Evolutionary conservation across 1,140 invertebrate genomes (phyloP).

Genomic region (Lepidotrigona ventralis): DNA sequence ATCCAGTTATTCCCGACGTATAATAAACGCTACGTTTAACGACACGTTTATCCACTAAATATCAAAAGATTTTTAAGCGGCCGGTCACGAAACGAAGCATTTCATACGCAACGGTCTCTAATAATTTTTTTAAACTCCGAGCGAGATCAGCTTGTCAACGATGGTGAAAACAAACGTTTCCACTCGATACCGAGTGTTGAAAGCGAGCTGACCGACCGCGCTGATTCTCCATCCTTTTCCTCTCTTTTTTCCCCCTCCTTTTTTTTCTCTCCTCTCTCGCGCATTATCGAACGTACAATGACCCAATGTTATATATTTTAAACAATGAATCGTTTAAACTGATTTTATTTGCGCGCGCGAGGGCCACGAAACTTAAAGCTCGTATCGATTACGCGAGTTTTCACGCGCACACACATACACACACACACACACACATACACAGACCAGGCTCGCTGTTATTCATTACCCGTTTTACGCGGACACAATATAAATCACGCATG

Average conservation of each 20-base stretch:
- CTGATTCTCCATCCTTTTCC: too few relatives aligned
- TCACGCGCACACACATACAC: neutral
- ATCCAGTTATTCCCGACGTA: neutral
- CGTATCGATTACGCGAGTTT: conserved; percentile 37
- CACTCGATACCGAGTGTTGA: neutral
- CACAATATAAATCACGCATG: conserved; percentile 39
- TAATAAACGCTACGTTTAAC: neutral
- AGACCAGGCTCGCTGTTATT: neutral
- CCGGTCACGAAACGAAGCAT: neutral
- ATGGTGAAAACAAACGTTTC: neutral
- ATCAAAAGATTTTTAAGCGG: neutral
- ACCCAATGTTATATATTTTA: neutral
- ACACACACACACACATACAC: neutral
- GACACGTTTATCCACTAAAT: neutral
- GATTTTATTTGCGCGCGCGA: neutral
- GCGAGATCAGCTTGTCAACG: neutral
- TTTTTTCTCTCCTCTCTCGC: neutral
- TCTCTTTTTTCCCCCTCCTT: too few relatives aligned
- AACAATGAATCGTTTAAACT: neutral
- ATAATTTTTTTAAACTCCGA: neutral
- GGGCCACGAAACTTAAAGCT: neutral
- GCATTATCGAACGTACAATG: neutral
- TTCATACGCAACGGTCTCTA: neutral
- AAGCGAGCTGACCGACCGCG: too few relatives aligned
- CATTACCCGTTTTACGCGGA: conserved; percentile 26